Evolutionary conservation across 92 coral and sea anemone genomes (phyloP).

Genomic region (Nematostella vectensis): DNA sequence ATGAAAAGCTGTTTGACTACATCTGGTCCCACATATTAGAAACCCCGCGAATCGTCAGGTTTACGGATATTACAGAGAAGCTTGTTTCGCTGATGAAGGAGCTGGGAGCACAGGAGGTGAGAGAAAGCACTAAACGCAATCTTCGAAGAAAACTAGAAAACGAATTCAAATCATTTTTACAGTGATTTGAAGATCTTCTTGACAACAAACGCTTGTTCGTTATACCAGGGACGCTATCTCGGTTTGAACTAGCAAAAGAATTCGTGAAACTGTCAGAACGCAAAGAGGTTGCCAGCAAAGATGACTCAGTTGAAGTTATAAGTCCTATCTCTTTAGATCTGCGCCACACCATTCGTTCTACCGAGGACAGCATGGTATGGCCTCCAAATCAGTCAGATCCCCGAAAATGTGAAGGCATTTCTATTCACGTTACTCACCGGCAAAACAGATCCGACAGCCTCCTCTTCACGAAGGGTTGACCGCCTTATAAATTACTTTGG

Average conservation of each 20-base stretch:
- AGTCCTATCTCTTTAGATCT: no score
- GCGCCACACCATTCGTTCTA: slow-evolving; percentile 10
- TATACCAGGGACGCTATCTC: slow-evolving; percentile 19
- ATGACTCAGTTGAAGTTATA: no score
- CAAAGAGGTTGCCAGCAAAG: no score
- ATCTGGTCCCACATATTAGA: slow-evolving; percentile 19
- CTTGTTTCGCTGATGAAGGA: no score
- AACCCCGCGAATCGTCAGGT: slow-evolving; percentile 17
- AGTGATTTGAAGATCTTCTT: slow-evolving; percentile 37
- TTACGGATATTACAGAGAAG: slow-evolving; percentile 16
- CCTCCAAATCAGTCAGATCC: slow-evolving; percentile 33
- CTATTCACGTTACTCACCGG: slow-evolving; percentile 12
- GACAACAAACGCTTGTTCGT: slow-evolving; percentile 32
- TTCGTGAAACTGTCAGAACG: slow-evolving; percentile 4
- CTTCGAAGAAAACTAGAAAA: slow-evolving; percentile 20
- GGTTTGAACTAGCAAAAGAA: slow-evolving; percentile 19
- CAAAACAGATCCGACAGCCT: slow-evolving; percentile 2
- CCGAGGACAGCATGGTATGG: slow-evolving; percentile 15
- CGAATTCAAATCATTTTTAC: slow-evolving; percentile 8
- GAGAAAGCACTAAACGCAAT: no score
- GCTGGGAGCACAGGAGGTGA: no score
- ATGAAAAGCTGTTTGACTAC: slow-evolving; percentile 22
- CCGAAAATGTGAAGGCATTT: slow-evolving; percentile 7
- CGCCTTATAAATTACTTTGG: slow-evolving; percentile 24
- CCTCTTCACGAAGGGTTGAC: slow-evolving; percentile 7